A percentile compares a stretch with the other conserved stretches of the same genome.
phyloP scores from a whole-genome alignment of 2,113 vertebrate genomes.

The Recurvirostra avosetta region DNA sequence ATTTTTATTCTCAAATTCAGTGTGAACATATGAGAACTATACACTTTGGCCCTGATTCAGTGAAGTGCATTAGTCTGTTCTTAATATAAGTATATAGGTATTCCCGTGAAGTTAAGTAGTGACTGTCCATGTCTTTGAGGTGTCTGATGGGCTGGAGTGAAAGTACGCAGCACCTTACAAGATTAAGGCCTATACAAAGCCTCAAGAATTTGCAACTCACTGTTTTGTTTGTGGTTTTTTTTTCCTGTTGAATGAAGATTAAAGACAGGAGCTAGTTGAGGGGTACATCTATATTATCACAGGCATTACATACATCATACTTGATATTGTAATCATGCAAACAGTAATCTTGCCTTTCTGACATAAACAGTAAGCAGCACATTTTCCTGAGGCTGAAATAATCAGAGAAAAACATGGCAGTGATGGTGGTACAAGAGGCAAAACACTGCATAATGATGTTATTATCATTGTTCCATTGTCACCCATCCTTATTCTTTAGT shows the following conservation, averaged over 20 bases:
- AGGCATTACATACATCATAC: constrained; percentile 25
- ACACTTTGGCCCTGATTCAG: neutral
- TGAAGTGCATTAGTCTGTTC: neutral
- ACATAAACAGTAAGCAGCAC: constrained; percentile 63
- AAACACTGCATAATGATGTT: constrained; percentile 58
- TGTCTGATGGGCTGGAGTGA: neutral
- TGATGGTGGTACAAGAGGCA: constrained; percentile 62
- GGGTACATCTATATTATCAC: constrained; percentile 56
- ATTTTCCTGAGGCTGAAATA: constrained; percentile 64
- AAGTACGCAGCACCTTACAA: neutral
- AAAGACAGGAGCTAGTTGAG: constrained; percentile 24
- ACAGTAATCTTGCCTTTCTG: constrained; percentile 57
- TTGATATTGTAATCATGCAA: constrained; percentile 60
- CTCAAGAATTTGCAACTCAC: neutral
- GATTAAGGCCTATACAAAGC: neutral
- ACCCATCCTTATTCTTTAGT: constrained; percentile 36
- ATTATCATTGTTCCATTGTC: constrained; percentile 61
- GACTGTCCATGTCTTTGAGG: neutral
- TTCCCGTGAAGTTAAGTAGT: neutral
- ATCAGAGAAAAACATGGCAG: constrained; percentile 68
- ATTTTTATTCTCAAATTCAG: neutral
- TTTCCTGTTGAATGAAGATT: neutral
- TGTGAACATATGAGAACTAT: neutral
- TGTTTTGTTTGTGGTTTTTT: neutral
- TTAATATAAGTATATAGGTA: neutral